A percentile compares a stretch with the other conserved stretches of the same genome.
phyloP scores from a whole-genome alignment of 2,113 vertebrate genomes.

The Hydropotes inermis region DNA sequence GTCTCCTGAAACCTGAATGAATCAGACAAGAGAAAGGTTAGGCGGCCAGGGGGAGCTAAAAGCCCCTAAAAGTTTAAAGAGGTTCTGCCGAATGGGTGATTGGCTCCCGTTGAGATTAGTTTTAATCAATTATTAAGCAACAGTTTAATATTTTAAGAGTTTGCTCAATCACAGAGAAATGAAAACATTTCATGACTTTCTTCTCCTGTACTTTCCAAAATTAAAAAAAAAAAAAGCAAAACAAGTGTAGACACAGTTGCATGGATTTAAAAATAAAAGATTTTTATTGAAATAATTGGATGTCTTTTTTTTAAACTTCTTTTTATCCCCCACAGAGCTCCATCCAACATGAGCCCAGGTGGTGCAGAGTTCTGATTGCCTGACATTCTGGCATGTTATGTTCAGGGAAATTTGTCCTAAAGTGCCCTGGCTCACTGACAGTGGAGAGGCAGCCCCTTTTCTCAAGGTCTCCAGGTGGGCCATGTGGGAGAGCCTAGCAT shows the following conservation, averaged over 20 bases:
- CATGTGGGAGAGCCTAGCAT: rapidly evolving
- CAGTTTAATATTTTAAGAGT: constrained; percentile 67
- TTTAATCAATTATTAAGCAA: constrained; percentile 67
- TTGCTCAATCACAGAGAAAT: constrained; percentile 49
- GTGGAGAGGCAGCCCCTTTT: background rate
- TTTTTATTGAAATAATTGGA: background rate
- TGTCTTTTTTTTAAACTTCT: background rate
- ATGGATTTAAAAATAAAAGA: background rate
- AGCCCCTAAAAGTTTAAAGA: constrained; percentile 46
- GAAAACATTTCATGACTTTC: constrained; percentile 30
- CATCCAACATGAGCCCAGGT: rapidly evolving
- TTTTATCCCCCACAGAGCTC: rapidly evolving
- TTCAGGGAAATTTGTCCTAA: background rate
- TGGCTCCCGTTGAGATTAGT: constrained; percentile 32
- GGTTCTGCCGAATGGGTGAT: constrained; percentile 31
- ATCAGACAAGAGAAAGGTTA: background rate
- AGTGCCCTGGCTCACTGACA: background rate
- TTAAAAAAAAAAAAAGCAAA: background rate
- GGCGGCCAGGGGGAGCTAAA: background rate
- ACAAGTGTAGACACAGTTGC: background rate
- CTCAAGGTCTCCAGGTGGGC: rapidly evolving
- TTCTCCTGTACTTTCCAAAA: background rate
- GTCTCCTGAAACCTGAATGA: background rate
- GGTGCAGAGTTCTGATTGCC: background rate
- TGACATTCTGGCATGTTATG: rapidly evolving